Conservation (phyloP, 2,888 invertebrate genomes). For the Luffia ferchaultella region DNA sequence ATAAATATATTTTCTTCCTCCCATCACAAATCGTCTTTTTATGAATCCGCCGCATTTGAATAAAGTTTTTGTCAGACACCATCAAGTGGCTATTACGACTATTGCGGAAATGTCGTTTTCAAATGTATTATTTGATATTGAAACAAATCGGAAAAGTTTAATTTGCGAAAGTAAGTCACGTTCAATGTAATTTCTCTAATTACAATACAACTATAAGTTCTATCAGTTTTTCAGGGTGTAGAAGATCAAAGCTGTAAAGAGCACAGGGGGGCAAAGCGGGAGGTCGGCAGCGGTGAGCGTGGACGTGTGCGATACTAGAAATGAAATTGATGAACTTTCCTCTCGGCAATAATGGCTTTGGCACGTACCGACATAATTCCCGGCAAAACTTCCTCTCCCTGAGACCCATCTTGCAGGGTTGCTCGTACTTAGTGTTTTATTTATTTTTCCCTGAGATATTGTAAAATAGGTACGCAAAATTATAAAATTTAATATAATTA, state of each 20-base stretch:
- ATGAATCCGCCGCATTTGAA: too few species aligned
- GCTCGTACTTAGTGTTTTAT: too few species aligned
- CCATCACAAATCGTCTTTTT: too few species aligned
- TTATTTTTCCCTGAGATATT: too few species aligned
- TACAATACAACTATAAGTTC: not conserved
- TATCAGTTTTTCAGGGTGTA: not conserved
- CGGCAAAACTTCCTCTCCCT: constrained; percentile 58
- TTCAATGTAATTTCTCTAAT: too few species aligned
- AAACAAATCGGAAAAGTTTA: too few species aligned
- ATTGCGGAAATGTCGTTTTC: too few species aligned
- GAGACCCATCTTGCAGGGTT: constrained; percentile 41
- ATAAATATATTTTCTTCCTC: too few species aligned
- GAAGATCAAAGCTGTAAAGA: constrained; percentile 5
- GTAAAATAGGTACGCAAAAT: not conserved
- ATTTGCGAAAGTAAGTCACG: too few species aligned
- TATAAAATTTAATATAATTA: constrained; percentile 2
- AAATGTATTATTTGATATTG: too few species aligned
- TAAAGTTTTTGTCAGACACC: too few species aligned
- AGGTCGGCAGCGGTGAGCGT: constrained; percentile 15
- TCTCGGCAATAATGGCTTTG: constrained; percentile 67
- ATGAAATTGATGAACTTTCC: constrained; percentile 69
- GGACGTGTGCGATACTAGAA: constrained; percentile 34
- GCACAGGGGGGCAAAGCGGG: constrained; percentile 18
- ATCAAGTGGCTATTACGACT: too few species aligned
- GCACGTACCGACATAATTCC: constrained; percentile 67